Evolutionary conservation across 2,113 vertebrate species (phyloP), one percentile per base, ranked within the genome.

Genomic region (Donacobius atricapilla): DNA sequence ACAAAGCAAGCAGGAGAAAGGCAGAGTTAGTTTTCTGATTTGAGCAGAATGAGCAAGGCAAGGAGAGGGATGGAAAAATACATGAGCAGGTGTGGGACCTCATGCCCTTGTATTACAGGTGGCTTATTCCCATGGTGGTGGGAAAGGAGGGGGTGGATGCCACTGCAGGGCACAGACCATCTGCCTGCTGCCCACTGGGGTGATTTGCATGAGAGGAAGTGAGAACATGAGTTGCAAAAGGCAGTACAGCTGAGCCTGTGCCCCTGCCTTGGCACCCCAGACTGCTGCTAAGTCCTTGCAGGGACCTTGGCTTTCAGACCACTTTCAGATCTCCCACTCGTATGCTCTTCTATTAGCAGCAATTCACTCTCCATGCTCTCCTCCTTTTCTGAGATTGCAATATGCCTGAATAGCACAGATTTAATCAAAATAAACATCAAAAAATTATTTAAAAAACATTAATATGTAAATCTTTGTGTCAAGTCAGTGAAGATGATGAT

Each of bases 131-230:
- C 30, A 7, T 11, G 17, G 35, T 0, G 2, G 18, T 58, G 35
- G 57, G 50, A 89, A 65, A 92, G 19, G 31, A 92, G 64, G 6
- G 37, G 2, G 12, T 31, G 47, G n/a, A 19, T 50, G 45, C 3
- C 9, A 15, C 24, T 40, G 51, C 14, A 33, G 65, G 8, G n/a
- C 56, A 54, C 0, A 1, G 30, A 37, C 27, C 13, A 3, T 16
- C 51, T 71, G 57, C 19, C 30, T 11, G 23, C 30, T 58, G 63
- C 35, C 13, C 3, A 1, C 33, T 3, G 1, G 22, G 10, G 15
- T 0, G 0, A 60, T 35, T 24, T 65, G 11, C 27, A 10, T 2
- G 15, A 64, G 3, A 23, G 7, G 6, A 54, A 48, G 73, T 14
- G 30, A 73, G 60, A 82, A 37, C 6, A 11, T 0, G 4, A 58